Conservation (phyloP, 2,797 vertebrate species). For the Pempheris klunzingeri region DNA sequence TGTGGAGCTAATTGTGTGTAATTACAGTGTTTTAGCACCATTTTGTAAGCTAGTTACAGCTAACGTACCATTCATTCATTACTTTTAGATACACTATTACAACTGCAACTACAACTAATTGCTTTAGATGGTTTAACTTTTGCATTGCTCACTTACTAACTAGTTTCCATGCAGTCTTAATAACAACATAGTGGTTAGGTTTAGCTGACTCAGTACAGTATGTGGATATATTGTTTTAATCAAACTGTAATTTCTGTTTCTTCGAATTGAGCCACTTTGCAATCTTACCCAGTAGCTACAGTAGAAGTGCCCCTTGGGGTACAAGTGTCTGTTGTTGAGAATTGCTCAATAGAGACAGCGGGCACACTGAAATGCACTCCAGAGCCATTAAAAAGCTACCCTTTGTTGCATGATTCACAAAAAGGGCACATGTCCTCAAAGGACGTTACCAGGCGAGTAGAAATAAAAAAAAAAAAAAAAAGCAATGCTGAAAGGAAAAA, state of each 20-base stretch:
- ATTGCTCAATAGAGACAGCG: background rate
- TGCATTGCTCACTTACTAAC: too few species aligned
- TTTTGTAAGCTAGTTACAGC: too few species aligned
- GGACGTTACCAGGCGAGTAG: background rate
- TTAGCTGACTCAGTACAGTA: background rate
- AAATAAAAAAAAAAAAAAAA: conserved; percentile 18
- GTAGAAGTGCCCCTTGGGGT: background rate
- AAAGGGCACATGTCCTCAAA: background rate
- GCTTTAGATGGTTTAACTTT: too few species aligned
- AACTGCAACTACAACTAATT: too few species aligned
- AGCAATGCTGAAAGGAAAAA: background rate
- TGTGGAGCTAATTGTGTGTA: too few species aligned
- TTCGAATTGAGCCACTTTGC: background rate
- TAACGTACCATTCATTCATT: too few species aligned
- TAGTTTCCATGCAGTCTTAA: background rate
- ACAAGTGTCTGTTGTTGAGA: background rate
- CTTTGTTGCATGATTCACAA: background rate
- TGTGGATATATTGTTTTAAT: background rate
- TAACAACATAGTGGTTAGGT: background rate
- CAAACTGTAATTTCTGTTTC: background rate
- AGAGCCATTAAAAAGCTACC: conserved; percentile 15
- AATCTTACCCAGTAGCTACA: background rate
- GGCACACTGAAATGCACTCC: conserved; percentile 5
- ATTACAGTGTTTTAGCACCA: too few species aligned
- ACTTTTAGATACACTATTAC: too few species aligned